Percentiles rank a stretch among this genome's conserved stretches.
Evolutionary conservation across 2,888 invertebrate species (phyloP).

Genomic region (Plagodis pulveraria): DNA sequence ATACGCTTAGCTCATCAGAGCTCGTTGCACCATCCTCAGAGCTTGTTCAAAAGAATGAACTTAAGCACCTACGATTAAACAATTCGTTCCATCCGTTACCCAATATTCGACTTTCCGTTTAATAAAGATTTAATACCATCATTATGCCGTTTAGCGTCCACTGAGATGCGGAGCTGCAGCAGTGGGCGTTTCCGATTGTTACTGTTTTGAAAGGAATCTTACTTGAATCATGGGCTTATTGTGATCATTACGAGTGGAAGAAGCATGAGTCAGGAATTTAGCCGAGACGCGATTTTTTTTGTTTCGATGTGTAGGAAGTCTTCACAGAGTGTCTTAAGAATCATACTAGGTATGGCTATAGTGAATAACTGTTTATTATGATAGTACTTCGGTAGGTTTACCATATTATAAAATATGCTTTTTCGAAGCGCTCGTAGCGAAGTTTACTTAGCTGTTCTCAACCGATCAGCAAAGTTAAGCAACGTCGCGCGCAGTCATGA

Average conservation of each 20-base stretch:
- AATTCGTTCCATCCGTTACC: slow-evolving; percentile 46
- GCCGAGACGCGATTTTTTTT: neutral
- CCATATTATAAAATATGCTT: too few relatives aligned
- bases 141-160: slow-evolving; percentile 29
- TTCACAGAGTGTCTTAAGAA: too few relatives aligned
- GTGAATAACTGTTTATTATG: too few relatives aligned
- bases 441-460: too few relatives aligned
- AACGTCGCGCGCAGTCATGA: too few relatives aligned
- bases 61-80: slow-evolving; percentile 10
- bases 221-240: slow-evolving; percentile 31
- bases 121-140: slow-evolving; percentile 61
- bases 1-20: too few relatives aligned
- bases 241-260: slow-evolving; percentile 1
- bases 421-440: too few relatives aligned
- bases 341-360: too few relatives aligned
- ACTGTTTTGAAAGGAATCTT: slow-evolving; percentile 31
- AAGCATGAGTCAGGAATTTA: slow-evolving; percentile 19
- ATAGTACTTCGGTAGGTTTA: too few relatives aligned
- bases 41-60: neutral
- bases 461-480: too few relatives aligned
- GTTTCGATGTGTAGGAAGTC: too few relatives aligned
- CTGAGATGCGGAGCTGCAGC: slow-evolving; percentile 30
- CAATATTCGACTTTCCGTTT: slow-evolving; percentile 51
- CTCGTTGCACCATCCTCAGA: neutral
- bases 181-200: slow-evolving; percentile 49